phyloP scores from a whole-genome alignment of 1,140 invertebrate species.

The Lasioglossum albipes region DNA sequence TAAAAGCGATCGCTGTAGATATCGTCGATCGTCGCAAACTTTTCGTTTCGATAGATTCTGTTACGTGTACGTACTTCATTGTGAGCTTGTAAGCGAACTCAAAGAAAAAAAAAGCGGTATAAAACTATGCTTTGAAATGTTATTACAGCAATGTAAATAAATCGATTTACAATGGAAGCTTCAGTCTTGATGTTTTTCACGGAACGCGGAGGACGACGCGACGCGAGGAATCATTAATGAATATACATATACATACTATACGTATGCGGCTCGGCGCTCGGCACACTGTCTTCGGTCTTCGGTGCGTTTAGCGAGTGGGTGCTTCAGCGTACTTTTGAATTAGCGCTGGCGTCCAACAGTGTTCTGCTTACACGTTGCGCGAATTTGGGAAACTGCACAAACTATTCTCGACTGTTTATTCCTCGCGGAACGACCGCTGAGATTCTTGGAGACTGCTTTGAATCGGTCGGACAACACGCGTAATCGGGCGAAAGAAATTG shows the following conservation, averaged over 20 bases:
- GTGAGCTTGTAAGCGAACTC: conserved; percentile 64
- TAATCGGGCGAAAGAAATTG: too few species aligned
- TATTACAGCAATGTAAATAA: conserved; percentile 68
- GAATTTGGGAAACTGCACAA: neutral
- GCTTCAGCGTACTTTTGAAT: neutral
- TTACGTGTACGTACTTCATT: conserved; percentile 57
- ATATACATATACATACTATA: neutral
- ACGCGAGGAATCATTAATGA: neutral
- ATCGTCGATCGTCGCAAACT: conserved; percentile 40
- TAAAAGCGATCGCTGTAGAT: neutral
- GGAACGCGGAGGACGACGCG: neutral
- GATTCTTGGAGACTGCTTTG: neutral
- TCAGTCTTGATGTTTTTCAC: conserved; percentile 14
- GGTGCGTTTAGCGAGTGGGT: neutral
- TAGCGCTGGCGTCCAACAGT: neutral
- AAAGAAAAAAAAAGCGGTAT: conserved; percentile 51
- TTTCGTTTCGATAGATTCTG: conserved; percentile 49
- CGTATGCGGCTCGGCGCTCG: too few species aligned
- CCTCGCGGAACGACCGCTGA: neutral
- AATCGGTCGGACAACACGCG: too few species aligned
- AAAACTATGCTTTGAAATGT: conserved; percentile 65
- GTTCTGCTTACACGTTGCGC: conserved; percentile 11
- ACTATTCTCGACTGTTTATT: neutral
- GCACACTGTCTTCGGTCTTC: neutral
- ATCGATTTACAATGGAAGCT: conserved; percentile 60